Percentiles rank a stretch among this genome's conserved stretches.
Conservation (phyloP, 2,797 vertebrate species). For the Pangasius sanitwongsei region DNA sequence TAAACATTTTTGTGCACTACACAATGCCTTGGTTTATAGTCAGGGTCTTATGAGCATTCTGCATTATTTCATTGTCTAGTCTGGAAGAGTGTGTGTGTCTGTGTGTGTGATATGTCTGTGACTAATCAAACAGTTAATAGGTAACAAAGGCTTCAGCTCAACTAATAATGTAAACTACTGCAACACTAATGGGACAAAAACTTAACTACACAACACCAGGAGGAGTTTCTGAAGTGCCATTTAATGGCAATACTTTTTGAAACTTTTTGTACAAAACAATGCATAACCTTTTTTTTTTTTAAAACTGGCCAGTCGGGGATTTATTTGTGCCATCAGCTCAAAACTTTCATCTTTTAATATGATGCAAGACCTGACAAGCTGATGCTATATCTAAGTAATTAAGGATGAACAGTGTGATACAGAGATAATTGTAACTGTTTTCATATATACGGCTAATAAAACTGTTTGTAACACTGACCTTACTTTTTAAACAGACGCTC, state of each 20-base stretch:
- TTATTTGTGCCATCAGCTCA: background rate
- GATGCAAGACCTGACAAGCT: background rate
- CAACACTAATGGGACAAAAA: background rate
- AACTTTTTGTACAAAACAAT: background rate
- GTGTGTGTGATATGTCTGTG: background rate
- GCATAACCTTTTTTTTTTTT: background rate
- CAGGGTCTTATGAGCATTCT: background rate
- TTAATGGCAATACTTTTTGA: background rate
- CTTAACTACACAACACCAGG: background rate
- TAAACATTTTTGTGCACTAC: background rate
- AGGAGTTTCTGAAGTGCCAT: background rate
- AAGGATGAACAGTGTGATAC: background rate
- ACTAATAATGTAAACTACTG: background rate
- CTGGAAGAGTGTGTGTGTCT: background rate
- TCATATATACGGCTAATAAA: background rate
- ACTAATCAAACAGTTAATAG: background rate
- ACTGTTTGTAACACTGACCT: background rate
- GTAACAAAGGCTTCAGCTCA: background rate
- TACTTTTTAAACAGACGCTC: background rate
- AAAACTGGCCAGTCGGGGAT: background rate
- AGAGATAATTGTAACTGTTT: conserved; percentile 11
- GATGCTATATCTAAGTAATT: background rate
- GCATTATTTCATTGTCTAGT: background rate
- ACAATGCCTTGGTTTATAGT: background rate
- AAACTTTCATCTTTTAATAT: background rate